phyloP scores from a whole-genome alignment of 2,888 invertebrate genomes.

The Drosophila lutescens region DNA sequence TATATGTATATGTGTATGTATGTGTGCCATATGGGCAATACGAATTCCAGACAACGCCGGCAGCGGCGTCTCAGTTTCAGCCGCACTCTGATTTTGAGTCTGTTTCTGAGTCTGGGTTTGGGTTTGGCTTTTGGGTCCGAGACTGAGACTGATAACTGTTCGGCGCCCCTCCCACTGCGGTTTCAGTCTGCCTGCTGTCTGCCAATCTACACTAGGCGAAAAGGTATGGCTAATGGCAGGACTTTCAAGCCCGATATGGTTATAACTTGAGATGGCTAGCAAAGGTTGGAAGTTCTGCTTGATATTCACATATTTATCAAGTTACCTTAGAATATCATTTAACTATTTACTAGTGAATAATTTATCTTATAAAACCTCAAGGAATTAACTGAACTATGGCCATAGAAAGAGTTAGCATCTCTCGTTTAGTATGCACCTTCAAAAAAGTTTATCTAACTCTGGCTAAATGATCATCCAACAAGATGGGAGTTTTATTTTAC shows the following conservation, averaged over 20 bases:
- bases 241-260: not conserved
- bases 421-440: too few species aligned
- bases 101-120: conserved; percentile 6
- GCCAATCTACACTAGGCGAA: conserved; percentile 27
- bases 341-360: too few species aligned
- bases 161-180: conserved; percentile 3
- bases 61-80: conserved; percentile 39
- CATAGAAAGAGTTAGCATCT: too few species aligned
- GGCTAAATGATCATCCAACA: not conserved
- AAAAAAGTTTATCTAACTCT: too few species aligned
- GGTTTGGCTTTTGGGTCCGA: conserved; percentile 3
- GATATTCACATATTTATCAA: too few species aligned
- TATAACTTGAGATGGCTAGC: too few species aligned
- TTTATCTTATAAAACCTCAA: too few species aligned
- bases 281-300: too few species aligned
- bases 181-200: conserved; percentile 30
- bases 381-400: too few species aligned
- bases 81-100: conserved; percentile 22
- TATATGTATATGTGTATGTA: not conserved
- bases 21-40: conserved; percentile 24
- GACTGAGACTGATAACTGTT: conserved; percentile 17
- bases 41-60: conserved; percentile 33
- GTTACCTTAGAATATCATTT: too few species aligned
- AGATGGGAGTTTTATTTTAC: not conserved
- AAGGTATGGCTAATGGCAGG: not conserved